These are phyloP conservation scores for Propithecus deckenii DNA, from an alignment of 2,797 vertebrate genomes.

Conservation along the genomic window DNA sequence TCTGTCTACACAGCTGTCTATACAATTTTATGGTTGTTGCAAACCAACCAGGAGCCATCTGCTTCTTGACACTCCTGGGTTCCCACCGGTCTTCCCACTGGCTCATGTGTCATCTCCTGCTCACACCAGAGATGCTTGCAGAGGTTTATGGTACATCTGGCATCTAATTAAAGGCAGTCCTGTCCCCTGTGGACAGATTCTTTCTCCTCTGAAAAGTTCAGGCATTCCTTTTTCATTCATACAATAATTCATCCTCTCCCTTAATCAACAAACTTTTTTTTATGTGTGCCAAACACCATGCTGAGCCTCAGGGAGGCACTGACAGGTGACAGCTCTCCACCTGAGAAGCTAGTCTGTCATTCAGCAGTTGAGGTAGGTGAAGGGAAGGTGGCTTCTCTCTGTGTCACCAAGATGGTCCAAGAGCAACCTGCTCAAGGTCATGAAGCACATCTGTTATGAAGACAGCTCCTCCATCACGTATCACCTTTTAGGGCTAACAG, in stretches of 20 bases:
- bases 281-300: neutral
- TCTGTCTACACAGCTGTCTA: neutral
- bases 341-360: neutral
- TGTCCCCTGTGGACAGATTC: neutral
- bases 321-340: neutral
- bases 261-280: neutral
- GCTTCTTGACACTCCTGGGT: neutral
- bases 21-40: neutral
- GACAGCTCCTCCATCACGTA: neutral
- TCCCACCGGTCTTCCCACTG: neutral
- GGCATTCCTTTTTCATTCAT: neutral
- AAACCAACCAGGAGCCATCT: slow-evolving; percentile 30
- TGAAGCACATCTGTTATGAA: neutral
- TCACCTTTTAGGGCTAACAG: neutral
- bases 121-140: neutral
- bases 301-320: neutral
- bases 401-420: neutral
- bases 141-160: slow-evolving; percentile 35
- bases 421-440: neutral
- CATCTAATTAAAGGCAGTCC: neutral
- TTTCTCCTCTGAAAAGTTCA: slow-evolving; percentile 24
- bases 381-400: neutral
- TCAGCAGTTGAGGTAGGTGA: neutral
- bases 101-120: neutral
- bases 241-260: neutral